Evolutionary conservation across 2,888 invertebrate species (phyloP), one percentile per base, ranked within the genome.

Genomic region (Chloromyia formosa): DNA sequence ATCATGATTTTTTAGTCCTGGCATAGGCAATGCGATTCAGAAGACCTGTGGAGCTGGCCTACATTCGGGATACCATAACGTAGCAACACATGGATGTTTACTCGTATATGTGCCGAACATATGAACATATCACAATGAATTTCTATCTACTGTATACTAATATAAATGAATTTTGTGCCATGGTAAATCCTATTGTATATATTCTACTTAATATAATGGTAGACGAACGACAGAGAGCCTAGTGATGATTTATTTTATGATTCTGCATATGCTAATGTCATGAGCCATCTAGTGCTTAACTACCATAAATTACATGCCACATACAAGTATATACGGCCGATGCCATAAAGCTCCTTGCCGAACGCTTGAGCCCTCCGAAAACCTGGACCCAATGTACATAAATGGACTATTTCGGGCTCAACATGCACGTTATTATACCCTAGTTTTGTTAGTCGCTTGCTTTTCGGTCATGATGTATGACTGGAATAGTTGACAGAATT

Each of bases 271-370:
- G 76, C 76, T 76, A 74, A 76, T 76, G 76, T 74, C 74, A 74
- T 74, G 76, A 66, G 76, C 74, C 76, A 76, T 76, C 76, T 76
- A 76, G 76, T 76, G 76, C 72, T 76, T 76, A 76, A 74, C 74
- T 74, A 72, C 64, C 76, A 76, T 76, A 76, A 76, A 76, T 76
- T 76, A 74, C 74, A 12, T 56, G 61, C 68, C 69, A 69, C 74
- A 35, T 35, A 35, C 27, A 7, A 35, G 27, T 7, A 75, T 75
- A 74, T 74, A 69, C 69, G 54, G 69, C 14, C 53, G 53, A 60
- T 54, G 73, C 61, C 68, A 73, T 69, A 74, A 75, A 69, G 49
- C 20, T 66, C 68, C 68, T 49, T 22, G 16, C 23, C n/a, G 23
- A 23, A 66, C n/a, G 42, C 42, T 12, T 42, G 16, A n/a, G 40